Percentiles rank a stretch among this genome's conserved stretches.
phyloP scores from a whole-genome alignment of 2,113 vertebrate species.

The Sinosuthora webbiana region DNA sequence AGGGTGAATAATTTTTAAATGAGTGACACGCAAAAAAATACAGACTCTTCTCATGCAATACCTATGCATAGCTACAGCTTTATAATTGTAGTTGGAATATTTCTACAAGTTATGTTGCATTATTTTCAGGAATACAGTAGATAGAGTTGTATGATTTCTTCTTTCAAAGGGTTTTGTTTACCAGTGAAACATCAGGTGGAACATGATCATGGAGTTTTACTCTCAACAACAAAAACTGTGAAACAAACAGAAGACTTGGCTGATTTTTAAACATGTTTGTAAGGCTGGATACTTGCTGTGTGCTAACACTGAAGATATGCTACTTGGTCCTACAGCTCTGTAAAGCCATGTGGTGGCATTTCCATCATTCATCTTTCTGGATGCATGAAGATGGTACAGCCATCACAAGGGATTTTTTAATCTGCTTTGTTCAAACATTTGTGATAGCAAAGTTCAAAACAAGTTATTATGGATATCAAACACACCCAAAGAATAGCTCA shows the following conservation, averaged over 20 bases:
- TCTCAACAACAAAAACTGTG: neutral
- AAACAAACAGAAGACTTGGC: neutral
- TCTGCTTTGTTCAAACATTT: neutral
- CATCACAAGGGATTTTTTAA: neutral
- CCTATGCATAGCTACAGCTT: neutral
- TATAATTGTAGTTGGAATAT: neutral
- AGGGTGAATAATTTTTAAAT: neutral
- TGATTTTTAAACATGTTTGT: neutral
- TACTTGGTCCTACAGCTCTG: neutral
- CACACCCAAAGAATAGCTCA: neutral
- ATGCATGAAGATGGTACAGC: neutral
- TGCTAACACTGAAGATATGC: neutral
- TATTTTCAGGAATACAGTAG: neutral
- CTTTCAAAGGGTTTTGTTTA: neutral
- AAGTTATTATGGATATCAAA: neutral
- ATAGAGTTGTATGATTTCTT: neutral
- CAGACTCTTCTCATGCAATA: neutral
- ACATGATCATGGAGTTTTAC: neutral
- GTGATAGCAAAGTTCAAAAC: neutral
- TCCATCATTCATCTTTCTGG: neutral
- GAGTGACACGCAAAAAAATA: neutral
- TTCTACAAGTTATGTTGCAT: neutral
- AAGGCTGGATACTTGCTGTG: neutral
- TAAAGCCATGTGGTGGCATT: fast-evolving
- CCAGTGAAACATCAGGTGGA: neutral